phyloP scores from a whole-genome alignment of 2,113 vertebrate species.

The Nothobranchius furzeri region DNA sequence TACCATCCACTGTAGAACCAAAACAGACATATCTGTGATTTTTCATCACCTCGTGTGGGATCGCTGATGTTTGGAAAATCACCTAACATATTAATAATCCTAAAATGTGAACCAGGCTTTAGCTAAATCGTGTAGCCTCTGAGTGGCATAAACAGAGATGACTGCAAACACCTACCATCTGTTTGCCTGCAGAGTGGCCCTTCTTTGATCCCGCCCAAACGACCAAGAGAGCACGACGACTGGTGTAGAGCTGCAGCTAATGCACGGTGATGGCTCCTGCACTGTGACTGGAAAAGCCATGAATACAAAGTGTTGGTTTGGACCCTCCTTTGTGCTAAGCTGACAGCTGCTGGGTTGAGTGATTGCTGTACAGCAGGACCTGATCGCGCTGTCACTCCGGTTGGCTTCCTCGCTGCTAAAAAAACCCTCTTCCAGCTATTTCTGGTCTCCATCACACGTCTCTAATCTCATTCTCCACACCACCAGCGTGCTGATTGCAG shows the following conservation, averaged over 20 bases:
- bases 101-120: no score
- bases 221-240: conserved; percentile 1
- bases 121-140: conserved; percentile 3
- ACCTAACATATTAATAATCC: no score
- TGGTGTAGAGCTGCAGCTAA: conserved; percentile 28
- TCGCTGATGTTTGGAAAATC: no score
- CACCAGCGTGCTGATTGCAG: conserved; percentile 26
- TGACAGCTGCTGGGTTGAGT: conserved; percentile 60
- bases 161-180: conserved; percentile 16
- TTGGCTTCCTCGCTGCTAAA: conserved; percentile 32
- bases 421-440: conserved; percentile 51
- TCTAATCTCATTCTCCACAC: conserved; percentile 62
- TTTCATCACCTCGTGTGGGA: no score
- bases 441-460: conserved; percentile 38
- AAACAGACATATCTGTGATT: no score
- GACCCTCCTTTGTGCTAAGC: conserved; percentile 55
- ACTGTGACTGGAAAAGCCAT: conserved; percentile 41
- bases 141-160: conserved; percentile 8
- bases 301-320: conserved; percentile 61
- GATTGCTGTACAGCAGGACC: conserved; percentile 50
- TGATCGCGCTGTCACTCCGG: conserved; percentile 47
- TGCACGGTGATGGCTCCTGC: conserved; percentile 25
- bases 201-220: conserved; percentile 10
- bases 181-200: conserved; percentile 4
- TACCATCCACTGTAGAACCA: no score